Conservation (phyloP, 2,797 vertebrate genomes). For the Molothrus ater region DNA sequence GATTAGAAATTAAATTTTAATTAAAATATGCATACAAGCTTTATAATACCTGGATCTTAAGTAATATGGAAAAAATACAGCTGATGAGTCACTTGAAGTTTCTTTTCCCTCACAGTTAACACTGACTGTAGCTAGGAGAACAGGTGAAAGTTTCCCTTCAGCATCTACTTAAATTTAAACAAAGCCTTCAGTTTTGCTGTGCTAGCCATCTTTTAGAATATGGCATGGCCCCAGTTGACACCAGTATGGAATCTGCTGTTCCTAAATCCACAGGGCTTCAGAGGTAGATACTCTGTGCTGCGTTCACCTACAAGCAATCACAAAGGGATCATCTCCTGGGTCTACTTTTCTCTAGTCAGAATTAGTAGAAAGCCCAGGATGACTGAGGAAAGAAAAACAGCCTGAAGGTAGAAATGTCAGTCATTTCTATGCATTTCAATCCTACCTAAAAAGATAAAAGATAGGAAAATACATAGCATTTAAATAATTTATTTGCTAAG, state of each 20-base stretch:
- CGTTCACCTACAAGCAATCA: rapidly evolving
- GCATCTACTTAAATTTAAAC: neutral
- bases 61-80: neutral
- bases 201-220: neutral
- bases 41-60: neutral
- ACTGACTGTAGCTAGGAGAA: neutral
- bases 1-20: neutral
- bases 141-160: neutral
- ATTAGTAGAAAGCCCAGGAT: neutral
- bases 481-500: neutral
- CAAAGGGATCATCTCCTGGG: neutral
- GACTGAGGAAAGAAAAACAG: neutral
- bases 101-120: neutral
- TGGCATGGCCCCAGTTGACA: neutral
- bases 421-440: neutral
- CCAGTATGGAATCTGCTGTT: neutral
- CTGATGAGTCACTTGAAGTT: neutral
- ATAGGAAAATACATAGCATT: neutral
- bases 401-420: neutral
- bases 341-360: neutral
- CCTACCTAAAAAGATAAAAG: neutral
- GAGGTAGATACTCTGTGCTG: neutral
- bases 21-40: neutral
- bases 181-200: neutral
- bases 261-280: neutral